These are phyloP conservation scores for Syritta pipiens DNA, from an alignment of 2,888 invertebrate species.

Conservation along the genomic window DNA sequence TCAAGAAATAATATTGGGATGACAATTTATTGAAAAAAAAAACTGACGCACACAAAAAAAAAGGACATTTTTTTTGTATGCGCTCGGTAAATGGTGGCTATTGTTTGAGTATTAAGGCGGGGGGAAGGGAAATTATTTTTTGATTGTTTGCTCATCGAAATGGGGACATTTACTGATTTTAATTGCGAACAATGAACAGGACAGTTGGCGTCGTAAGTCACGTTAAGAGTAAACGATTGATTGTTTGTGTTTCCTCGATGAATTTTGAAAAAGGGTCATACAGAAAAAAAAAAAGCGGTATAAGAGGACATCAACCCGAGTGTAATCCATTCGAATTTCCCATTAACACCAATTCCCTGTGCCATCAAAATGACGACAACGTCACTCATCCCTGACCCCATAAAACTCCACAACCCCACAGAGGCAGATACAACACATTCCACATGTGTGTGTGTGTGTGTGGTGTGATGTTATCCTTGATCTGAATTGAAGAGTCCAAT, in stretches of 20 bases:
- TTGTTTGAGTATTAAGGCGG: constrained; percentile 57
- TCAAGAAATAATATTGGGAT: constrained; percentile 64
- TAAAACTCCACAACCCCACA: too few species aligned
- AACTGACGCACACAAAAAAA: too few species aligned
- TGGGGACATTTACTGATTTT: constrained; percentile 11
- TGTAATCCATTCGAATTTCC: constrained; percentile 15
- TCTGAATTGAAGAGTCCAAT: constrained; percentile 65
- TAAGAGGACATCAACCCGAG: constrained; percentile 1
- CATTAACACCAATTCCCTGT: constrained; percentile 17
- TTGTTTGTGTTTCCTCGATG: too few species aligned
- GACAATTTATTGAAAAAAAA: constrained; percentile 64
- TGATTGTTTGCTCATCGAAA: constrained; percentile 31
- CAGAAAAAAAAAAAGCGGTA: too few species aligned
- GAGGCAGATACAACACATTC: too few species aligned
- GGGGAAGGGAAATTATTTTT: constrained; percentile 14
- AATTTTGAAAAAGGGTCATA: too few species aligned
- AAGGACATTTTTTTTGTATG: too few species aligned
- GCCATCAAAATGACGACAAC: constrained; percentile 24
- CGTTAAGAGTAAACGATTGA: too few species aligned
- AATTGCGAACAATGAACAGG: not conserved
- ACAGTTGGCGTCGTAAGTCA: not conserved
- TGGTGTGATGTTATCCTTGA: constrained; percentile 58
- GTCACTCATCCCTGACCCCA: constrained; percentile 22
- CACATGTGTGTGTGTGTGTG: too few species aligned
- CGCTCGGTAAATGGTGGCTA: constrained; percentile 50